Percentiles rank a stretch among this genome's conserved stretches.
Conservation (phyloP, 2,888 invertebrate genomes). For the Salpingus planirostris region DNA sequence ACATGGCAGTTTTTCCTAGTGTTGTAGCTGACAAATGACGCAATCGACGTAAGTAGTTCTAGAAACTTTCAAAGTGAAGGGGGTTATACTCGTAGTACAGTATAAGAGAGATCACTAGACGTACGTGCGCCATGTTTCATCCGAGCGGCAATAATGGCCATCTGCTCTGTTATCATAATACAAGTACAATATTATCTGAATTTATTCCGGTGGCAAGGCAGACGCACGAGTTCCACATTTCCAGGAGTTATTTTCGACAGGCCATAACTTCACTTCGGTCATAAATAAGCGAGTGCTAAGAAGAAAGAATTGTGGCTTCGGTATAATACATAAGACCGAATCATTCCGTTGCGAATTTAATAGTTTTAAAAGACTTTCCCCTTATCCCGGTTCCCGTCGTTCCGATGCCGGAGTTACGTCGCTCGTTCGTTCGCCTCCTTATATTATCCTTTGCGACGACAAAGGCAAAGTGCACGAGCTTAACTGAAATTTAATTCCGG, state of each 20-base stretch:
- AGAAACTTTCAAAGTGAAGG: slow-evolving; percentile 13
- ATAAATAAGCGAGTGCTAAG: slow-evolving; percentile 27
- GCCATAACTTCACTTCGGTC: slow-evolving; percentile 30
- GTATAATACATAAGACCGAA: slow-evolving; percentile 14
- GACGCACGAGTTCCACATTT: slow-evolving; percentile 11
- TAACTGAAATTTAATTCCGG: slow-evolving; percentile 7
- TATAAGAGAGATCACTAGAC: slow-evolving; percentile 17
- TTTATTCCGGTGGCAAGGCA: slow-evolving; percentile 24
- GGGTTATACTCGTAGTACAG: too few relatives aligned
- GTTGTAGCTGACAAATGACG: slow-evolving; percentile 3
- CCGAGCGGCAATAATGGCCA: slow-evolving; percentile 28
- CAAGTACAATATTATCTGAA: slow-evolving; percentile 31
- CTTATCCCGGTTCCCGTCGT: background rate
- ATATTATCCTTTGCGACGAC: too few relatives aligned
- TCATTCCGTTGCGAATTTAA: slow-evolving; percentile 17
- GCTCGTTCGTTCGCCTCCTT: too few relatives aligned
- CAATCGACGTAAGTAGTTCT: slow-evolving; percentile 10
- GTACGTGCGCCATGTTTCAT: slow-evolving; percentile 22
- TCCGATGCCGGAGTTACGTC: too few relatives aligned
- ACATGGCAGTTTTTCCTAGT: background rate
- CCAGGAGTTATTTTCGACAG: slow-evolving; percentile 23
- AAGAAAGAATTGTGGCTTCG: slow-evolving; percentile 16
- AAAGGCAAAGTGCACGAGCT: too few relatives aligned
- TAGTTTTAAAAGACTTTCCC: slow-evolving; percentile 9
- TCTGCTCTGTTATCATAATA: slow-evolving; percentile 32